phyloP scores from a whole-genome alignment of 1,140 invertebrate genomes.

The Formica exsecta region DNA sequence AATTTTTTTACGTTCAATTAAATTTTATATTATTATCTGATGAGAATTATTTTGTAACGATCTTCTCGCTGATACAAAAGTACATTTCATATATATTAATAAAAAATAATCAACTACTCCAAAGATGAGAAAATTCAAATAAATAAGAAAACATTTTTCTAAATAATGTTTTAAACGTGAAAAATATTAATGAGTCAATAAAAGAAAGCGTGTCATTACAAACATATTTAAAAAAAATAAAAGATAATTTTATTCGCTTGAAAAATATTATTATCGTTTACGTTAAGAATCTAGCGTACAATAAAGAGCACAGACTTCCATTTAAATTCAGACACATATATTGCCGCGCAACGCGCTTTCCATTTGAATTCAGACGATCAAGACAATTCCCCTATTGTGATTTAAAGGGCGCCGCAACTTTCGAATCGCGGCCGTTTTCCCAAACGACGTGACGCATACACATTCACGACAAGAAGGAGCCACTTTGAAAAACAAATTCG shows the following conservation, averaged over 20 bases:
- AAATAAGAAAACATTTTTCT: neutral
- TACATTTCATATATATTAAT: neutral
- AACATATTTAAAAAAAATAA: neutral
- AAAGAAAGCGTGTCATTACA: neutral
- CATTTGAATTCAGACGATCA: conserved; percentile 25
- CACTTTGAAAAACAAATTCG: conserved; percentile 56
- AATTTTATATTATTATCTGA: neutral
- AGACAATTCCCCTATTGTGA: conserved; percentile 50
- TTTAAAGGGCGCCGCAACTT: conserved; percentile 41
- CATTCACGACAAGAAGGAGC: conserved; percentile 28
- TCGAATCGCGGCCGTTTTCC: conserved; percentile 33
- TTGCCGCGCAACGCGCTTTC: neutral
- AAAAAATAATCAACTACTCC: neutral
- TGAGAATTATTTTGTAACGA: neutral
- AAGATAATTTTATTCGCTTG: neutral
- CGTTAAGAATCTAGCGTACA: neutral
- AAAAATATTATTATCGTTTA: neutral
- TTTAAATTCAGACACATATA: neutral
- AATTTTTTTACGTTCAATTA: neutral
- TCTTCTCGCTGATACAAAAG: neutral
- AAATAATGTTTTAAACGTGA: neutral
- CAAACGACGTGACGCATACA: neutral
- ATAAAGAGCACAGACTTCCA: neutral
- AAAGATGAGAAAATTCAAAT: neutral
- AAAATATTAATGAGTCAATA: neutral